Evolutionary conservation across 2,797 vertebrate species (phyloP).

Genomic region (Hapalemur alaotrensis): DNA sequence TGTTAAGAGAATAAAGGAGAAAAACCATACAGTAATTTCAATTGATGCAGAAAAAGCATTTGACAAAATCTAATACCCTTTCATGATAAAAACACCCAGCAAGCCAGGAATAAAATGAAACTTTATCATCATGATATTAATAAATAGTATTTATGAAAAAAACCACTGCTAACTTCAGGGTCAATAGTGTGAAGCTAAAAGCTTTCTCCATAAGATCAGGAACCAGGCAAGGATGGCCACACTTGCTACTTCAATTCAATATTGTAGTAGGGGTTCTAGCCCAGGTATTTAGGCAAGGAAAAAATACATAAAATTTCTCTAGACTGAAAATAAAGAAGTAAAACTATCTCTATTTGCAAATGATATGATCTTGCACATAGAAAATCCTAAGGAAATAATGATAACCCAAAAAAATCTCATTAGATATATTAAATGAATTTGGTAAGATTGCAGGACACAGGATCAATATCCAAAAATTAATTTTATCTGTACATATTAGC

Average conservation of each 20-base stretch:
- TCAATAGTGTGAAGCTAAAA: not conserved
- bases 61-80: not conserved
- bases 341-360: not conserved
- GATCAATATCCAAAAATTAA: not conserved
- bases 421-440: not conserved
- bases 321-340: not conserved
- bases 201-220: not conserved
- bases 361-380: not conserved
- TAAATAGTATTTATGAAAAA: not conserved
- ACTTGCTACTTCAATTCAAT: not conserved
- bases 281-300: not conserved
- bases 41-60: not conserved
- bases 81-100: not conserved
- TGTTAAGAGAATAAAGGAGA: not conserved
- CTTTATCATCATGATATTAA: not conserved
- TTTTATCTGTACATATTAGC: not conserved
- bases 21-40: not conserved
- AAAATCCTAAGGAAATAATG: not conserved
- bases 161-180: not conserved
- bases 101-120: not conserved
- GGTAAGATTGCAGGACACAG: not conserved
- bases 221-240: not conserved
- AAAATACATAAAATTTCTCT: not conserved
- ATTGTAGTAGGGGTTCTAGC: not conserved
- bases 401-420: not conserved